Evolutionary conservation across 2,113 vertebrate genomes (phyloP), one percentile per base, ranked within the genome.

Genomic region (Phalacrocorax aristotelis): DNA sequence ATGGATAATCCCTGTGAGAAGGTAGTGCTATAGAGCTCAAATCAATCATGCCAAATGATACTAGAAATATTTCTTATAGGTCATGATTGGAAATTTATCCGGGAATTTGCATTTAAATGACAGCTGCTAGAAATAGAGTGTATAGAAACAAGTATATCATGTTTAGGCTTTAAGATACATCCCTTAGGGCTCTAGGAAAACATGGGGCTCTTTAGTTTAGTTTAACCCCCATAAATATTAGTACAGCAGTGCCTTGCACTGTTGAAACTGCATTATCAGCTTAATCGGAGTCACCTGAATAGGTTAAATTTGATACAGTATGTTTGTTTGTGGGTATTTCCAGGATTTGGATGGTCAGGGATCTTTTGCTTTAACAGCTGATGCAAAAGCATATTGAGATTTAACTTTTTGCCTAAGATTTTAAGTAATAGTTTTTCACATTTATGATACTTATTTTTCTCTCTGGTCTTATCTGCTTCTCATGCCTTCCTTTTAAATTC

Each of bases 91-190:
- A 95, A 97, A 98, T 98, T 92, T 98, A 97, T 93, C 94, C 88
- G 96, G 95, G 52, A 77, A 94, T 97, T 95, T 97, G 46, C 92
- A 96, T 97, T 97, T 97, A 98, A 98, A 98, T 95, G 95, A 78
- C 87, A 96, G 66, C 85, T 95, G 52, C 94, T 94, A 38, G 89
- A 93, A 97, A 62, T 64, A 84, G 83, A 89, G 91, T 52, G n/a
- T 87, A 68, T 69, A 93, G 87, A 97, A 96, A 72, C 65, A 88
- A 78, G 55, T 83, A 52, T 70, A 70, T 75, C 2, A 17, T 75
- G n/a, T 94, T 85, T 83, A 95, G 74, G 57, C 87, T 92, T 38
- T 97, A 83, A 97, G 57, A 64, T 92, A 81, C 8, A 2, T 51
- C 87, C 96, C 60, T 27, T 38, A 92, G 91, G 93, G 54, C 70